Conservation (phyloP, 2,888 invertebrate genomes). For the Tetranychus piercei region DNA sequence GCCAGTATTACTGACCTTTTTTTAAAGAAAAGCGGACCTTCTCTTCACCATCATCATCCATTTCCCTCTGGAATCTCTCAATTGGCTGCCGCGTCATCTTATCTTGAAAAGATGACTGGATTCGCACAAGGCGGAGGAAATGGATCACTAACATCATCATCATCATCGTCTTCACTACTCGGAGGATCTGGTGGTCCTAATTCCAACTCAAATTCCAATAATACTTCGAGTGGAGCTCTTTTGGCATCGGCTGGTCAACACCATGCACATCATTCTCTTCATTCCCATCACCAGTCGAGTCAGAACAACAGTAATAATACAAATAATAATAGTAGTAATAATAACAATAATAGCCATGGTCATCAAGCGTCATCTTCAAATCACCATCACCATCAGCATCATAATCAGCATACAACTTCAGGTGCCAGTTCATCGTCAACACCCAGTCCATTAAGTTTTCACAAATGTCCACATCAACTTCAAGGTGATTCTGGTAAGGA, state of each 20-base stretch:
- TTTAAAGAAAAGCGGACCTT: constrained; percentile 26
- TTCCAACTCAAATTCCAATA: neutral
- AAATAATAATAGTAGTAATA: constrained; percentile 16
- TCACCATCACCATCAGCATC: constrained; percentile 17
- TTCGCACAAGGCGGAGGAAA: constrained; percentile 6
- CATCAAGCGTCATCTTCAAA: constrained; percentile 11
- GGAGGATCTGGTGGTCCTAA: too few relatives aligned
- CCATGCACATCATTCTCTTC: neutral
- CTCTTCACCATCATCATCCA: constrained; percentile 1
- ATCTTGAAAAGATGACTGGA: constrained; percentile 27
- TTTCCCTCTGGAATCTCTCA: constrained; percentile 26
- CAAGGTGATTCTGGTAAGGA: neutral
- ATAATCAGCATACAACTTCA: neutral
- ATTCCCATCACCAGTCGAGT: constrained; percentile 12
- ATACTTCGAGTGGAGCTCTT: constrained; percentile 18
- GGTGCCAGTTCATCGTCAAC: neutral
- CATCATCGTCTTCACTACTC: too few relatives aligned
- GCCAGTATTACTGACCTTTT: constrained; percentile 27
- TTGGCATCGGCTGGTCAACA: neutral
- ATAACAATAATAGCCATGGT: constrained; percentile 23
- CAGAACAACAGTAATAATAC: constrained; percentile 4
- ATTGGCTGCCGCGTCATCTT: constrained; percentile 27
- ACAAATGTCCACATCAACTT: neutral
- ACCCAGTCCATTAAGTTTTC: neutral
- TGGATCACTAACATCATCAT: neutral